phyloP scores from a whole-genome alignment of 1,140 invertebrate genomes.

The Adoxophyes honmai region DNA sequence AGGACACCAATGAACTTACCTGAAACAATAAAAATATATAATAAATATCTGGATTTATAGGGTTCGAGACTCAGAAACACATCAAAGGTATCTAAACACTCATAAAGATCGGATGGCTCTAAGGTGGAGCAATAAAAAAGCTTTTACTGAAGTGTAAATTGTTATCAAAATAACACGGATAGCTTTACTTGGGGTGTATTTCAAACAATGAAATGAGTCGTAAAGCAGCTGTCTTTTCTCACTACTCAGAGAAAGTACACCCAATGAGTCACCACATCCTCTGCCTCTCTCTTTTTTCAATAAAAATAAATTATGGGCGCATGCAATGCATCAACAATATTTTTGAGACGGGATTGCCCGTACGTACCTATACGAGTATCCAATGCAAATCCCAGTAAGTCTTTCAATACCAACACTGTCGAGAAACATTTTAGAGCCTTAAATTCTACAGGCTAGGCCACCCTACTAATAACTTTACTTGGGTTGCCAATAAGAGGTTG shows the following conservation, averaged over 20 bases:
- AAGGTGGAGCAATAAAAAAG: slow-evolving; percentile 18
- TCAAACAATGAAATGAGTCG: slow-evolving; percentile 1
- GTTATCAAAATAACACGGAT: slow-evolving; percentile 24
- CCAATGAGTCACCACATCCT: not conserved
- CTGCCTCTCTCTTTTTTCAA: not conserved
- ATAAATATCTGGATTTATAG: slow-evolving; percentile 18
- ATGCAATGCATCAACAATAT: too few relatives aligned
- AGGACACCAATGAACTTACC: slow-evolving; percentile 26
- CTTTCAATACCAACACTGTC: too few relatives aligned
- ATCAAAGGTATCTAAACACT: slow-evolving; percentile 14
- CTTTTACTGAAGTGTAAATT: slow-evolving; percentile 26
- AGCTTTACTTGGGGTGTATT: slow-evolving; percentile 12
- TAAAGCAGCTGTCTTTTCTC: not conserved
- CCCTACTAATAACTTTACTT: too few relatives aligned
- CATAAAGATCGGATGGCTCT: slow-evolving; percentile 16
- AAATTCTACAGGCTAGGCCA: too few relatives aligned
- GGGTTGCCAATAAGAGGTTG: too few relatives aligned
- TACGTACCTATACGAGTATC: too few relatives aligned
- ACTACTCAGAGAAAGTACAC: not conserved
- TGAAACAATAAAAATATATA: slow-evolving; percentile 31
- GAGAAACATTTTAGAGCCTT: too few relatives aligned
- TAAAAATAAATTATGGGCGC: not conserved
- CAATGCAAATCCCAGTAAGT: too few relatives aligned
- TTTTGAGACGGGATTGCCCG: too few relatives aligned
- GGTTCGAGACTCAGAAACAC: not conserved